Conservation (phyloP, 2,113 vertebrate species). For the Oceanites oceanicus region DNA sequence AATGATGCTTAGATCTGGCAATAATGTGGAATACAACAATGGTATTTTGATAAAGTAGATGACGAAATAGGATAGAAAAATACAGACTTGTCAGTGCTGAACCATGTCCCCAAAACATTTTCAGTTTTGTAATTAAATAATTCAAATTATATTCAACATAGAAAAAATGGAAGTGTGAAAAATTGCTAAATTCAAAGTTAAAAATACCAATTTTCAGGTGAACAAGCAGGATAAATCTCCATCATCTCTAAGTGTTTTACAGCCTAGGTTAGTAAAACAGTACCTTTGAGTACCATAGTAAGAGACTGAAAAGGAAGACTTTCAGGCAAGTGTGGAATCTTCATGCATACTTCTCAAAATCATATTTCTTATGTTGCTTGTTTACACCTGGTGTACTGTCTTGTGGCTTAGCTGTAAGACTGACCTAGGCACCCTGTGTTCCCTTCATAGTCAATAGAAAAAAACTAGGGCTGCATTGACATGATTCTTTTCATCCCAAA, state of each 20-base stretch:
- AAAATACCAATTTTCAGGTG: background rate
- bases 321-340: background rate
- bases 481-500: background rate
- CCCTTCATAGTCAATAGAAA: rapidly evolving
- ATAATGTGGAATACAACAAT: background rate
- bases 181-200: background rate
- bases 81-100: background rate
- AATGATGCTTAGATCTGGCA: background rate
- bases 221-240: background rate
- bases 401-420: background rate
- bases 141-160: background rate
- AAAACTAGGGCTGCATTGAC: background rate
- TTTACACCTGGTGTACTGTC: background rate
- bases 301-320: background rate
- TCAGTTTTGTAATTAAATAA: background rate
- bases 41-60: background rate
- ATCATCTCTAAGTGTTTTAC: background rate
- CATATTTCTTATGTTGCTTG: background rate
- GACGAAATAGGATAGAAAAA: background rate
- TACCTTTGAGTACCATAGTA: background rate
- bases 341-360: background rate
- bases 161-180: background rate
- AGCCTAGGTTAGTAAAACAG: rapidly evolving
- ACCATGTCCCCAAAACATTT: rapidly evolving
- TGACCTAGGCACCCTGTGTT: background rate